Evolutionary conservation across 2,797 vertebrate species (phyloP).

Genomic region (Alosa sapidissima): DNA sequence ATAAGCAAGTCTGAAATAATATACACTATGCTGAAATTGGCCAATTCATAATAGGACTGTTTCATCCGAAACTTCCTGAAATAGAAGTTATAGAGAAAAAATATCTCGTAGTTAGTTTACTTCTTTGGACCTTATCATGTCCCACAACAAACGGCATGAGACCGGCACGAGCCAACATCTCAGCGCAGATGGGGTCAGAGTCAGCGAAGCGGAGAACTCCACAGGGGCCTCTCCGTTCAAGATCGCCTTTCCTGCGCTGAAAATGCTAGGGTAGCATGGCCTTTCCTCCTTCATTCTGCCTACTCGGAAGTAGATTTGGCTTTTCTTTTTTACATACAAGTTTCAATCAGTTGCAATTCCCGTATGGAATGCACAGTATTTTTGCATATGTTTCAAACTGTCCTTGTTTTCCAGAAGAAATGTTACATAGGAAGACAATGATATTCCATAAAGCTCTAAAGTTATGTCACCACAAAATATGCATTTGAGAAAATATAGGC

Average conservation of each 20-base stretch:
- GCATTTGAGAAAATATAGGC: too few relatives aligned
- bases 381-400: too few relatives aligned
- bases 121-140: background rate
- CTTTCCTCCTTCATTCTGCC: background rate
- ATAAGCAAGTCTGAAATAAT: too few relatives aligned
- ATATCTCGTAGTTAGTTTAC: background rate
- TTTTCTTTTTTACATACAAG: background rate
- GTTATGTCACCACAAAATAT: too few relatives aligned
- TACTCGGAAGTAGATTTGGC: background rate
- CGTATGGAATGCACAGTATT: too few relatives aligned
- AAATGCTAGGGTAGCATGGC: background rate
- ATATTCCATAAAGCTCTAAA: too few relatives aligned
- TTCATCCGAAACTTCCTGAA: background rate
- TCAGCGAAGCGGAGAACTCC: constrained; percentile 49
- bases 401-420: too few relatives aligned
- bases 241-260: background rate
- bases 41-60: background rate
- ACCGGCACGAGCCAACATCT: constrained; percentile 65
- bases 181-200: constrained; percentile 54
- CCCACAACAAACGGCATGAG: constrained; percentile 58
- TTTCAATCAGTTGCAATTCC: background rate
- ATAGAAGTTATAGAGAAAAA: background rate
- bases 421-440: too few relatives aligned
- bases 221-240: background rate
- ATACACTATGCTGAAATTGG: too few relatives aligned